Conservation (phyloP, 2,888 invertebrate genomes). For the Calameuta idolon region DNA sequence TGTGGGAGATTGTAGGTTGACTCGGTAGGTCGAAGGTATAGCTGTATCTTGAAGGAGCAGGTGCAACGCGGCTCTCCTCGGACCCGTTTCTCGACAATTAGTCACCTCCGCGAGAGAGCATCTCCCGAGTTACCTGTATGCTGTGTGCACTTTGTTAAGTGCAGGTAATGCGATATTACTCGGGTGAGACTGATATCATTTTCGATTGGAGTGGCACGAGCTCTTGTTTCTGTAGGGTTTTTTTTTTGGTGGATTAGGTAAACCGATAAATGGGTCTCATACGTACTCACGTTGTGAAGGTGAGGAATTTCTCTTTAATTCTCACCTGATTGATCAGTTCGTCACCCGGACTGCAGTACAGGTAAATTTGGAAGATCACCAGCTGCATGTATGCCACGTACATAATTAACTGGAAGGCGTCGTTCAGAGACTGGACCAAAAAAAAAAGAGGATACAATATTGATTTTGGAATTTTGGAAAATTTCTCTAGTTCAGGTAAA, state of each 20-base stretch:
- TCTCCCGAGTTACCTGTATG: background rate
- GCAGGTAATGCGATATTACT: too few relatives aligned
- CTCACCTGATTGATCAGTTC: constrained; percentile 17
- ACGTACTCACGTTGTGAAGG: too few relatives aligned
- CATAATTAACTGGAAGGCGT: constrained; percentile 3
- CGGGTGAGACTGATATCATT: too few relatives aligned
- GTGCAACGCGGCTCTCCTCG: constrained; percentile 5
- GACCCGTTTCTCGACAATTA: constrained; percentile 10
- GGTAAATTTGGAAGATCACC: constrained; percentile 18
- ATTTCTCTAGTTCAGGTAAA: too few relatives aligned
- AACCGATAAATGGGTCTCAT: too few relatives aligned
- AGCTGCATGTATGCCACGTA: constrained; percentile 16
- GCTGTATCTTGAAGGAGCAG: background rate
- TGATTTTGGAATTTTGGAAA: too few relatives aligned
- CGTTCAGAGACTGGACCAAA: constrained; percentile 11
- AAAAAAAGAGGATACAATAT: background rate
- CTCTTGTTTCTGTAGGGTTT: too few relatives aligned
- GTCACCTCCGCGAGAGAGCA: constrained; percentile 1
- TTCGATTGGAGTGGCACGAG: too few relatives aligned
- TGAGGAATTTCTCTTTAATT: background rate
- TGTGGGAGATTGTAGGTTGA: too few relatives aligned
- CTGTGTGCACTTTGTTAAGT: too few relatives aligned
- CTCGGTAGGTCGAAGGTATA: too few relatives aligned
- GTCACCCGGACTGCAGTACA: constrained; percentile 17
- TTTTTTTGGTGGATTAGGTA: too few relatives aligned